A percentile compares a stretch with the other conserved stretches of the same genome.
Conservation (phyloP, 2,113 vertebrate genomes). For the Microtus montanus region DNA sequence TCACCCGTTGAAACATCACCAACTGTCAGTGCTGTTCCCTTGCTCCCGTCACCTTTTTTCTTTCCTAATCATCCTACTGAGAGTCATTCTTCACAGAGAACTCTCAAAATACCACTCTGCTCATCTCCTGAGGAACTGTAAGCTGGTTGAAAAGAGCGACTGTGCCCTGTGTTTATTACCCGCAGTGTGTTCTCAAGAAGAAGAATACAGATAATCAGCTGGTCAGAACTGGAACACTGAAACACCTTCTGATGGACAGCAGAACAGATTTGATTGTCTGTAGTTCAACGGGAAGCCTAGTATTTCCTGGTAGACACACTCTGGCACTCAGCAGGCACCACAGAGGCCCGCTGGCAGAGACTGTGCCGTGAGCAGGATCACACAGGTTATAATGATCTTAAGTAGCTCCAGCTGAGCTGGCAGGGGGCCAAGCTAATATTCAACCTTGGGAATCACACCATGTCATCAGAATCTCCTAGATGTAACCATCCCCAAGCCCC, state of each 20-base stretch:
- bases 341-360: background rate
- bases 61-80: background rate
- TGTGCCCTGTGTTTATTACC: background rate
- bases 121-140: background rate
- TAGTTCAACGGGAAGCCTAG: background rate
- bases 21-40: background rate
- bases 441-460: background rate
- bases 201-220: background rate
- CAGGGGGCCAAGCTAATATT: background rate
- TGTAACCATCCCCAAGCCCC: background rate
- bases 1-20: background rate
- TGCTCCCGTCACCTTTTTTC: background rate
- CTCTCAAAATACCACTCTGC: background rate
- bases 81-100: background rate
- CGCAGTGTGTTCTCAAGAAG: background rate
- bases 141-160: background rate
- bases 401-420: conserved; percentile 34
- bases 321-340: background rate
- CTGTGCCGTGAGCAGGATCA: background rate
- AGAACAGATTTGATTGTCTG: background rate
- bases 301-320: background rate
- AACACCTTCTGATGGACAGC: background rate
- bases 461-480: background rate
- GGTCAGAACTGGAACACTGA: background rate
- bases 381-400: background rate